Evolutionary conservation across 2,888 invertebrate genomes (phyloP).

Genomic region (Amblyjoppa fuscipennis): DNA sequence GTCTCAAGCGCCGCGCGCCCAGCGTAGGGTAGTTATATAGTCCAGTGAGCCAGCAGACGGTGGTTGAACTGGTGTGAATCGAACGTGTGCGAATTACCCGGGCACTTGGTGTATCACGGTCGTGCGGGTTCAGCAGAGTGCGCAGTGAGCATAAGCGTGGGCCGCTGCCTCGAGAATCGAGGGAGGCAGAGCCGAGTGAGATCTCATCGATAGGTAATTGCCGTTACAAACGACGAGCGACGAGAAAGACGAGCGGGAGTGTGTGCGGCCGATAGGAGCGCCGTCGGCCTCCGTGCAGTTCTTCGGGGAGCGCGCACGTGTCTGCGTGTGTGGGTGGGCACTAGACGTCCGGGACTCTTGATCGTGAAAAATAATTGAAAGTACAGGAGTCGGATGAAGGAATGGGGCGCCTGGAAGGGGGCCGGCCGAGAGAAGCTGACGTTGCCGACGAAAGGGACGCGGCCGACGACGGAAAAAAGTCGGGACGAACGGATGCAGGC

Average conservation of each 20-base stretch:
- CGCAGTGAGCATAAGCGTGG: slow-evolving; percentile 16
- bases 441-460: slow-evolving; percentile 40
- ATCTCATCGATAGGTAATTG: slow-evolving; percentile 75
- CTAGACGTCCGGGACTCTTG: slow-evolving; percentile 74
- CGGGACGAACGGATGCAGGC: slow-evolving; percentile 79
- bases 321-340: slow-evolving; percentile 22
- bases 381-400: slow-evolving; percentile 72
- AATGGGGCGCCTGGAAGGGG: slow-evolving; percentile 12
- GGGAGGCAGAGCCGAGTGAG: slow-evolving; percentile 64
- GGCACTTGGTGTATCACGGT: slow-evolving; percentile 66
- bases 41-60: not conserved
- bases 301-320: not conserved
- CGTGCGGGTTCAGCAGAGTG: slow-evolving; percentile 20
- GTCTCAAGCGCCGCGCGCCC: too few species aligned
- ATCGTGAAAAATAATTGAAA: slow-evolving; percentile 84
- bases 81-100: slow-evolving; percentile 66
- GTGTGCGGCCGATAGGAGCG: slow-evolving; percentile 6
- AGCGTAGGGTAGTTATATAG: not conserved
- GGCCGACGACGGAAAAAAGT: slow-evolving; percentile 55
- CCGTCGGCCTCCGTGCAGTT: not conserved
- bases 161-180: slow-evolving; percentile 54
- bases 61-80: slow-evolving; percentile 59
- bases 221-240: slow-evolving; percentile 67
- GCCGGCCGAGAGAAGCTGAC: slow-evolving; percentile 36
- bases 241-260: slow-evolving; percentile 31